phyloP scores from a whole-genome alignment of 2,888 invertebrate species.

The Hirtodrosophila histrioides region DNA sequence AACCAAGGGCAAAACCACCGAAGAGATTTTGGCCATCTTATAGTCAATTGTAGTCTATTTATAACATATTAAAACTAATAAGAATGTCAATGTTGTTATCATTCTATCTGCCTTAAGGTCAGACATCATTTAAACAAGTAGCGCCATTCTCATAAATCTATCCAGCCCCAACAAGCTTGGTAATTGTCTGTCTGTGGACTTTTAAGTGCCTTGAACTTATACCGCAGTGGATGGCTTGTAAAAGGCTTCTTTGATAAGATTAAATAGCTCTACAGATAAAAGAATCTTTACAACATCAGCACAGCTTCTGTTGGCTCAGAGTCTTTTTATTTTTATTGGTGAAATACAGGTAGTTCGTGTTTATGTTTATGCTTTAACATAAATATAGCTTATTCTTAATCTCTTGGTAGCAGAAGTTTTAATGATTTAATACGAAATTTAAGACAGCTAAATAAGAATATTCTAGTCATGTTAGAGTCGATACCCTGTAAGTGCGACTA shows the following conservation, averaged over 20 bases:
- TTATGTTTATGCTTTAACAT: no score
- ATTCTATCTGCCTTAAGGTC: no score
- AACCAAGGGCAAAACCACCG: conserved; percentile 82
- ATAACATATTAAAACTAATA: neutral
- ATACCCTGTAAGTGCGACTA: no score
- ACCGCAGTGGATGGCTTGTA: neutral
- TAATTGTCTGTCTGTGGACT: conserved; percentile 8
- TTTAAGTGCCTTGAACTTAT: conserved; percentile 40
- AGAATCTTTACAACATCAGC: conserved; percentile 4
- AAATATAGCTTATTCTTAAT: no score
- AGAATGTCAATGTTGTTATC: conserved; percentile 7
- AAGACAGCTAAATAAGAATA: no score
- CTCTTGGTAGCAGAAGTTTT: no score
- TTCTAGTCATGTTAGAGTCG: no score
- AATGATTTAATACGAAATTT: no score
- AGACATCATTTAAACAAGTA: neutral
- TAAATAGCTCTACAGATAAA: conserved; percentile 18
- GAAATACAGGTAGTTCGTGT: no score
- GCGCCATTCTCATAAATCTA: conserved; percentile 15
- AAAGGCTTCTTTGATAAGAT: conserved; percentile 45
- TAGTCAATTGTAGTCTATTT: conserved; percentile 43
- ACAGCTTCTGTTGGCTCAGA: conserved; percentile 5
- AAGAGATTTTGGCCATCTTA: conserved; percentile 73
- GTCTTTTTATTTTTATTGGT: neutral
- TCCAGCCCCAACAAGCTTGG: conserved; percentile 1